phyloP scores from a whole-genome alignment of 2,888 invertebrate species.

The Ctenicera cuprea region DNA sequence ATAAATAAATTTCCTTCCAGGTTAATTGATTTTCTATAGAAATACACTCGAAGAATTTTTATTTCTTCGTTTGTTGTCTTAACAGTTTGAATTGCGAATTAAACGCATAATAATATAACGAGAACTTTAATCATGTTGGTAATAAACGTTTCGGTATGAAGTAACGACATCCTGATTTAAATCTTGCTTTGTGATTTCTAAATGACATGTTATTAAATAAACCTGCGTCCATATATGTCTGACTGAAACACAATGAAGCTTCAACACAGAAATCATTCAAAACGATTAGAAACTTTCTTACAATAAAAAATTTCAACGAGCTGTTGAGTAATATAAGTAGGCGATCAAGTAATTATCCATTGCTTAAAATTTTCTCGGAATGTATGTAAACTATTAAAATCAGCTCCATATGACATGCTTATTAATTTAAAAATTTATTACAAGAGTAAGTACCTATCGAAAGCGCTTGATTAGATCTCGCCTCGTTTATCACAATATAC shows the following conservation, averaged over 20 bases:
- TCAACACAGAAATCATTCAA: not conserved
- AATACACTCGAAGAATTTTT: not conserved
- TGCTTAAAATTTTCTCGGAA: too few species aligned
- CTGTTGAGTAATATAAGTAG: not conserved
- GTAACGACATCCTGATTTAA: constrained; percentile 38
- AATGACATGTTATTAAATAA: constrained; percentile 54
- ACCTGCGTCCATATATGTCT: constrained; percentile 48
- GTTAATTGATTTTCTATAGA: constrained; percentile 24
- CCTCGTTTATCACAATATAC: constrained; percentile 12
- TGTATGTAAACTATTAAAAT: too few species aligned
- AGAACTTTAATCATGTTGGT: constrained; percentile 4
- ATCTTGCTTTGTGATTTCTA: constrained; percentile 49
- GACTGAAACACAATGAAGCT: constrained; percentile 2
- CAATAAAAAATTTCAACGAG: not conserved
- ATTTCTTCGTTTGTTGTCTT: not conserved
- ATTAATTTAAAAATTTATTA: not conserved
- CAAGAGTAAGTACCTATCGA: not conserved
- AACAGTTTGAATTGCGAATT: not conserved
- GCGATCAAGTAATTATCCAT: not conserved
- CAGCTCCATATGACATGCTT: not conserved
- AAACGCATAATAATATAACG: constrained; percentile 1
- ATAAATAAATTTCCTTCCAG: constrained; percentile 15
- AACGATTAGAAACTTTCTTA: not conserved
- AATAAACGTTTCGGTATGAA: constrained; percentile 28
- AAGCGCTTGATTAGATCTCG: constrained; percentile 1